Evolutionary conservation across 2,113 vertebrate species (phyloP).

Genomic region (Calidris pugnax): DNA sequence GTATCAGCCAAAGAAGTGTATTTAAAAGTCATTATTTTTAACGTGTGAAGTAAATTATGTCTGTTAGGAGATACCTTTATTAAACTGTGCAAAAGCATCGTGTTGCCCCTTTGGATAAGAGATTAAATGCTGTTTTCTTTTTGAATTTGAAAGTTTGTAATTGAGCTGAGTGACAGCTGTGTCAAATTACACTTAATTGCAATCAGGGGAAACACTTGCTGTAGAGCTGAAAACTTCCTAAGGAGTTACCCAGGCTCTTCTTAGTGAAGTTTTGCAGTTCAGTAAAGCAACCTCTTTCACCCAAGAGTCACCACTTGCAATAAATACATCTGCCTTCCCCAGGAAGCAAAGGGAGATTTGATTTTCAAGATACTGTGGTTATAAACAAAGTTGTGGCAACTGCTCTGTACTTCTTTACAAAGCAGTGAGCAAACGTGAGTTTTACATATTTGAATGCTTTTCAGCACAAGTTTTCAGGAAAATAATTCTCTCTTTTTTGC

Average conservation of each 20-base stretch:
- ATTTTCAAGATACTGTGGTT: background rate
- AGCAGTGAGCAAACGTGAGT: background rate
- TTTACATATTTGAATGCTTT: background rate
- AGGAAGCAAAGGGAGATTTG: background rate
- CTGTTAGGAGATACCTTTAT: background rate
- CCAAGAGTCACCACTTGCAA: background rate
- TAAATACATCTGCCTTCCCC: background rate
- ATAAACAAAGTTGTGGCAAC: background rate
- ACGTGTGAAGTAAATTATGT: background rate
- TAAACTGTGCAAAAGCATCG: background rate
- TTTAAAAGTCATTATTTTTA: background rate
- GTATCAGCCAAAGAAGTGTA: constrained; percentile 7
- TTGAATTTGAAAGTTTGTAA: background rate
- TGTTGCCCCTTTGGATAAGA: background rate
- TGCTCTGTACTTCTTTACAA: background rate
- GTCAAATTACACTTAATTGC: background rate
- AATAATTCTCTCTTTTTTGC: background rate
- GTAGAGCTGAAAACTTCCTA: background rate
- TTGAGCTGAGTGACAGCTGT: background rate
- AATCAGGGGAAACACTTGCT: background rate
- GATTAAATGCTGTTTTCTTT: background rate
- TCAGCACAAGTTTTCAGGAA: background rate
- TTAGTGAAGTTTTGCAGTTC: background rate
- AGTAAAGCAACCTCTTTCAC: background rate
- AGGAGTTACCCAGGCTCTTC: background rate